A percentile compares a stretch with the other conserved stretches of the same genome.
phyloP scores from a whole-genome alignment of 2,113 vertebrate species.

The Tricholaema leucomelas region DNA sequence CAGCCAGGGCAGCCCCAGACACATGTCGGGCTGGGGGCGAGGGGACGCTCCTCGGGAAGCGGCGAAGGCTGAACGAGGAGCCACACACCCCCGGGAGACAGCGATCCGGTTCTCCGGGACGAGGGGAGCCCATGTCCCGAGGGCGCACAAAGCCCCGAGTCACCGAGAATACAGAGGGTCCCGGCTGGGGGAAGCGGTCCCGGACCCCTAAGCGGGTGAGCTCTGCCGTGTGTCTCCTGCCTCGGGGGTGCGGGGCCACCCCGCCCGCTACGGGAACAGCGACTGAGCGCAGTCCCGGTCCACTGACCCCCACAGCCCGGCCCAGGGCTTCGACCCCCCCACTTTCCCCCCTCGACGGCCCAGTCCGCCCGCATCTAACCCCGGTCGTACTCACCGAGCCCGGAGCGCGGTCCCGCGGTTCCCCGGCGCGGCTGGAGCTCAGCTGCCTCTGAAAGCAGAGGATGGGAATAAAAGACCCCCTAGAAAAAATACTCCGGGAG shows the following conservation, averaged over 20 bases:
- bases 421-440: conserved; percentile 8
- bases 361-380: not conserved
- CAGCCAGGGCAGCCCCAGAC: not conserved
- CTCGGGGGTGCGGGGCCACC: not conserved
- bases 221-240: not conserved
- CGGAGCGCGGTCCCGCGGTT: conserved; percentile 10
- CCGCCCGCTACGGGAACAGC: not conserved
- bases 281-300: not conserved
- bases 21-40: not conserved
- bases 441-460: not conserved
- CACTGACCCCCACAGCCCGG: not conserved
- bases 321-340: not conserved
- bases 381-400: conserved; percentile 24
- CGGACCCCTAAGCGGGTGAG: not conserved
- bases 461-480: not conserved
- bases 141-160: not conserved
- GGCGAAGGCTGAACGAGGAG: too few relatives aligned
- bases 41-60: not conserved
- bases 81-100: not conserved
- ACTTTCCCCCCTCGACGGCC: too few relatives aligned
- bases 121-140: not conserved
- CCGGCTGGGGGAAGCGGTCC: not conserved
- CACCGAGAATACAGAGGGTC: not conserved
- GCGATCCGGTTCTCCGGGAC: not conserved
- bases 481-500: not conserved